These are phyloP conservation scores for Drosophila rufa DNA, from an alignment of 1,140 invertebrate species.

Conservation along the genomic window DNA sequence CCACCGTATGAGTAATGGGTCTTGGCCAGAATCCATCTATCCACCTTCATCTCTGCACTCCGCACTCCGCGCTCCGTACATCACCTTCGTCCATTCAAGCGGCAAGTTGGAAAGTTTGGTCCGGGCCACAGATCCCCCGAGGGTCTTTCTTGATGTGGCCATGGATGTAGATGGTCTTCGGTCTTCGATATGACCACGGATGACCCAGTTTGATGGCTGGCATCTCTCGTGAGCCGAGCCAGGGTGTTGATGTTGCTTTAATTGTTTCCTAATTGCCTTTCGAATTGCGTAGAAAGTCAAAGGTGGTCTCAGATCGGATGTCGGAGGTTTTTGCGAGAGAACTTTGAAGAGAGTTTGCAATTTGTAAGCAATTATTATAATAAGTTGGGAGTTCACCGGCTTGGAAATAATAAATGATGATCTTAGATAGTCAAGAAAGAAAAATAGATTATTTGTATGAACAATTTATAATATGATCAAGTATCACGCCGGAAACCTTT, in stretches of 20 bases:
- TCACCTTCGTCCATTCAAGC: conserved; percentile 31
- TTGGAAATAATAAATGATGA: not conserved
- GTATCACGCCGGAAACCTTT: too few species aligned
- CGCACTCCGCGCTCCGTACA: not conserved
- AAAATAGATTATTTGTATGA: not conserved
- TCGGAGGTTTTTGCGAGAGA: not conserved
- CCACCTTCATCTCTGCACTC: conserved; percentile 24
- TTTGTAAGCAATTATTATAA: not conserved
- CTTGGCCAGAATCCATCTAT: conserved; percentile 44
- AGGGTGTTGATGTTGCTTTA: conserved; percentile 64
- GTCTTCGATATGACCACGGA: conserved; percentile 4
- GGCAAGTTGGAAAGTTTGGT: conserved; percentile 46
- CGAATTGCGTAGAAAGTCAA: conserved; percentile 27
- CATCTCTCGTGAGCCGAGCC: conserved; percentile 11
- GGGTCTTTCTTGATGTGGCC: conserved; percentile 19
- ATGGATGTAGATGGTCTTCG: conserved; percentile 2
- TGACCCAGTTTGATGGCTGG: conserved; percentile 53
- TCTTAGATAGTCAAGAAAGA: too few species aligned
- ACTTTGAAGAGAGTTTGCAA: not conserved
- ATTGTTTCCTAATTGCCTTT: conserved; percentile 76
- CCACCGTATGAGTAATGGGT: conserved; percentile 44
- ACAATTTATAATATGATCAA: not conserved
- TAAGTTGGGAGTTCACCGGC: not conserved
- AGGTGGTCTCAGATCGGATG: conserved; percentile 1
- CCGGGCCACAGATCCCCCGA: conserved; percentile 27